Conservation (phyloP, 2,113 vertebrate species). For the Microtus montanus region DNA sequence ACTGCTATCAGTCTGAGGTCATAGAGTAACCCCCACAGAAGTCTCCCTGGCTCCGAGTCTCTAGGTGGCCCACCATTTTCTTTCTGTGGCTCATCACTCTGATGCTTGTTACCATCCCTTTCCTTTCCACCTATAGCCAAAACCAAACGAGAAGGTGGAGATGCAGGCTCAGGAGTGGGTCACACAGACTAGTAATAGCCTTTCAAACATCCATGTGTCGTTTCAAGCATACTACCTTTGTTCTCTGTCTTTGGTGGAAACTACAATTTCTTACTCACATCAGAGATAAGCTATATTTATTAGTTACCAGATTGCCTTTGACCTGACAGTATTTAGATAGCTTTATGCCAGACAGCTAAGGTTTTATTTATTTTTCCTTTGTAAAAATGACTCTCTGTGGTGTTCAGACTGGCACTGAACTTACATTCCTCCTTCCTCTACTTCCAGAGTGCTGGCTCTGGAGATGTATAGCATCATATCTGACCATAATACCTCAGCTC, state of each 20-base stretch:
- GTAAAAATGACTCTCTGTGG: not conserved
- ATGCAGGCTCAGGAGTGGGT: no score
- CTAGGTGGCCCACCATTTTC: not conserved
- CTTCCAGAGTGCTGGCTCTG: not conserved
- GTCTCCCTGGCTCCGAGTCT: not conserved
- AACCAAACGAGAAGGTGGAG: not conserved
- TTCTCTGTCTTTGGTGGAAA: not conserved
- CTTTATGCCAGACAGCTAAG: not conserved
- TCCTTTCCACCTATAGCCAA: no score
- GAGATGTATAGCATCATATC: not conserved
- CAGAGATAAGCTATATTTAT: not conserved
- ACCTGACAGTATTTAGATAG: not conserved
- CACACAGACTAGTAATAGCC: accelerated
- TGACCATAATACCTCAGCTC: not conserved
- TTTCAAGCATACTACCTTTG: not conserved
- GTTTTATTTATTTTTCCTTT: not conserved
- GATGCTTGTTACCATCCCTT: accelerated
- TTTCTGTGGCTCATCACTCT: not conserved
- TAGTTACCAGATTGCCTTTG: not conserved
- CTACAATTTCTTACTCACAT: not conserved
- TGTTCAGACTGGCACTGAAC: not conserved
- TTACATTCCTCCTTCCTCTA: not conserved
- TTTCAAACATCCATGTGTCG: not conserved
- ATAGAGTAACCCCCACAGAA: accelerated
- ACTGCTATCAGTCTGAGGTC: not conserved